Base-by-base conservation (phyloP, 2,113 vertebrate species). In the Neogale vison region DNA sequence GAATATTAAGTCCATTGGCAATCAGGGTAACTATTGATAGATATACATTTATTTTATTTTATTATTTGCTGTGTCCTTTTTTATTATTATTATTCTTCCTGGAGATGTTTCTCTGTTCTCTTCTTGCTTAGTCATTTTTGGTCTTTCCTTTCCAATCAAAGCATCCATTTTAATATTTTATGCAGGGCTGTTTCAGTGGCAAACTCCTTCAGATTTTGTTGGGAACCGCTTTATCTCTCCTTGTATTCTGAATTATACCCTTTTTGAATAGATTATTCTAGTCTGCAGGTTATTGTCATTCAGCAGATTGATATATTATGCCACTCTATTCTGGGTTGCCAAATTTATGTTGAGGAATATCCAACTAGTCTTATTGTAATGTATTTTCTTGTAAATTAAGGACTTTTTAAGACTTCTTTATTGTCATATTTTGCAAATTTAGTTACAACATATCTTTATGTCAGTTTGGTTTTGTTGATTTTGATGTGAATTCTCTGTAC, bases 1-100 rank as follows among this genome's bases (percentile, higher is more conserved):
- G n/a, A 71, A 20, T n/a, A 69, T 71, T 71, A 21, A 71, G n/a
- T 52, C n/a, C 18, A 71, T 36, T 36, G 36, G 36, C 4, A 21
- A 18, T 21, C 20, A 55, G 9, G 21, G n/a, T 36, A 71, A 71
- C 21, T 71, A 63, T 36, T 71, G 1, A 71, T 71, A 71, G 69
- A 36, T 36, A 71, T 20, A 55, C 18, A 55, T 20, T 55, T 55
- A 20, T 11, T 71, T 71, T 71, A 21, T 71, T 71, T 26, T 71
- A 21, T 12, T 71, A 21, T 6, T 71, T 71, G 9, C 1, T 36
- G 11, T n/a, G n/a, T 21, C 61, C 0, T 63, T 63, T 63, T 63
- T 29, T 11, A 1, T n/a, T n/a, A 1, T 18, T 17, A 1, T 6
- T 5, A 15, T 52, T 52, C 15, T 7, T 36, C 13, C n/a, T 71